Evolutionary conservation across 2,797 vertebrate genomes (phyloP).

Genomic region (Tauraco hartlaubi): DNA sequence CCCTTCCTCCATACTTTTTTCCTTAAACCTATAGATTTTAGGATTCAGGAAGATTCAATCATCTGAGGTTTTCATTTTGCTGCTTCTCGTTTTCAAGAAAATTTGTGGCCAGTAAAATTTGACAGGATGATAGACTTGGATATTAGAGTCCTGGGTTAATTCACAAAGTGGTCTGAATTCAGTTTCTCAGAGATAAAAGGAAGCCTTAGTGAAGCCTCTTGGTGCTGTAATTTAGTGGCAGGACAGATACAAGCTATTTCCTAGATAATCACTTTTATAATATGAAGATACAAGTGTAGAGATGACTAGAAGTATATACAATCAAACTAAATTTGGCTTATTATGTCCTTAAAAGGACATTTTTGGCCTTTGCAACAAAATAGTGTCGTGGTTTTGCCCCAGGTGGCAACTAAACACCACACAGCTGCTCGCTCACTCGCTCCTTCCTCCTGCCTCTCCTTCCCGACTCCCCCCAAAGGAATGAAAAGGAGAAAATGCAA

Average conservation of each 20-base stretch:
- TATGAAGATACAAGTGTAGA: not conserved
- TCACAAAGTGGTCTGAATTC: not conserved
- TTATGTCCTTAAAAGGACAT: not conserved
- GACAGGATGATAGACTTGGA: not conserved
- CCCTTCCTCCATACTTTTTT: not conserved
- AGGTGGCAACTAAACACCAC: no score
- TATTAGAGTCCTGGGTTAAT: not conserved
- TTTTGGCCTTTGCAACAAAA: not conserved
- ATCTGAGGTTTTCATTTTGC: not conserved
- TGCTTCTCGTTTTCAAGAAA: not conserved
- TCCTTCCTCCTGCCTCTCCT: no score
- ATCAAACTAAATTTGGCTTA: not conserved
- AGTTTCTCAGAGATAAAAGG: not conserved
- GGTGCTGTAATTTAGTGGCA: not conserved
- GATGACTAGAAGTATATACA: not conserved
- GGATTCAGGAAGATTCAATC: not conserved
- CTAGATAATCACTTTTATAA: not conserved
- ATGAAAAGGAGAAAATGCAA: no score
- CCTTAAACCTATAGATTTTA: not conserved
- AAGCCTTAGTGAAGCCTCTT: not conserved
- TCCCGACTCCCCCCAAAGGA: no score
- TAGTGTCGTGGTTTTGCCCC: not conserved
- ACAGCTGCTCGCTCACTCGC: no score
- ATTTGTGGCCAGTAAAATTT: not conserved
- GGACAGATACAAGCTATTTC: not conserved